phyloP scores from a whole-genome alignment of 2,888 invertebrate species.

The Gonocerus acuteangulatus region DNA sequence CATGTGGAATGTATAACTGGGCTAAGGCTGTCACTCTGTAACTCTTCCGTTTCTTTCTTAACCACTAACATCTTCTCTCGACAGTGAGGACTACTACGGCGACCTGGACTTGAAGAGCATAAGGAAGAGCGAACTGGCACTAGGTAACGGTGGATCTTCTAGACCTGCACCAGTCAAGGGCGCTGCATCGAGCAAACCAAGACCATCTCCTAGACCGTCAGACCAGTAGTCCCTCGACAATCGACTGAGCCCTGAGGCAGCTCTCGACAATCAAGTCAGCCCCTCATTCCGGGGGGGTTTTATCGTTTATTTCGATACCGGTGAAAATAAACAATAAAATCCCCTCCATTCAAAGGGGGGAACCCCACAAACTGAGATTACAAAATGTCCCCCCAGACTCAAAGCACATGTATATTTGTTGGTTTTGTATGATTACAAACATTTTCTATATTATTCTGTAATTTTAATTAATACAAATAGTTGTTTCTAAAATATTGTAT shows the following conservation, averaged over 20 bases:
- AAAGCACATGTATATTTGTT: slow-evolving; percentile 28
- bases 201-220: slow-evolving; percentile 42
- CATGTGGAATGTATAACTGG: slow-evolving; percentile 7
- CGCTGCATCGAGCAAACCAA: slow-evolving; percentile 42
- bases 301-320: slow-evolving; percentile 13
- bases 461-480: slow-evolving; percentile 24
- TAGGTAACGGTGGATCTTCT: slow-evolving; percentile 61
- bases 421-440: slow-evolving; percentile 22
- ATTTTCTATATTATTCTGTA: slow-evolving; percentile 21
- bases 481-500: slow-evolving; percentile 16
- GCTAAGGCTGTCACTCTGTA: slow-evolving; percentile 41
- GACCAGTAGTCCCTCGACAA: slow-evolving; percentile 37
- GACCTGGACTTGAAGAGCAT: slow-evolving; percentile 90
- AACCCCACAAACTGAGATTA: not conserved
- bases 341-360: slow-evolving; percentile 4
- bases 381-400: slow-evolving; percentile 9
- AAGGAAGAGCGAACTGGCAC: slow-evolving; percentile 85
- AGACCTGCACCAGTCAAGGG: slow-evolving; percentile 47
- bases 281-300: slow-evolving; percentile 7
- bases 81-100: slow-evolving; percentile 94
- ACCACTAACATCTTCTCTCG: slow-evolving; percentile 22
- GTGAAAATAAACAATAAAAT: slow-evolving; percentile 10
- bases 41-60: slow-evolving; percentile 21
- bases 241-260: not conserved
- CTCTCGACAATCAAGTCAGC: not conserved